Evolutionary conservation across 2,797 vertebrate genomes (phyloP).

Genomic region (Acipenser oxyrinchus): DNA sequence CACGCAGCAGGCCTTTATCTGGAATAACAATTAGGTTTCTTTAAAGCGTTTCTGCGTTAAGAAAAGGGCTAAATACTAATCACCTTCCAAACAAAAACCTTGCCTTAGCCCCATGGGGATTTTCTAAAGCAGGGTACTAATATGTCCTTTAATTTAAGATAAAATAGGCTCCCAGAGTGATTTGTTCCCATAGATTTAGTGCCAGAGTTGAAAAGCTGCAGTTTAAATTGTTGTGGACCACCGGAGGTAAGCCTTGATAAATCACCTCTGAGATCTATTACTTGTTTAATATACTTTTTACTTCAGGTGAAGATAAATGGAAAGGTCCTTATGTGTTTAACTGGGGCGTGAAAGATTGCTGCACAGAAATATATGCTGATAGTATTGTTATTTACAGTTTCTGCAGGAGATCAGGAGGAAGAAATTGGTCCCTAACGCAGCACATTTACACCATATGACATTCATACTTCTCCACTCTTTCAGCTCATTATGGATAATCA

Average conservation of each 20-base stretch:
- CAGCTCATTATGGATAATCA: conserved; percentile 20
- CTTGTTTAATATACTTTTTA: conserved; percentile 14
- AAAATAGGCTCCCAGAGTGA: conserved; percentile 36
- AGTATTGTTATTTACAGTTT: conserved; percentile 16
- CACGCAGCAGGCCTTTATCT: not conserved
- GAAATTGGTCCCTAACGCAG: conserved; percentile 7
- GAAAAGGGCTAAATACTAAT: not conserved
- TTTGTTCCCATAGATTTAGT: conserved; percentile 37
- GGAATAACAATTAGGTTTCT: not conserved
- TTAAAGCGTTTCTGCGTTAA: not conserved
- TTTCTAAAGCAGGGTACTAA: conserved; percentile 30
- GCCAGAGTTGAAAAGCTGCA: conserved; percentile 30
- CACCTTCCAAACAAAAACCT: conserved; percentile 14
- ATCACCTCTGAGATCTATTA: conserved; percentile 24
- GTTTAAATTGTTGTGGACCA: conserved; percentile 31
- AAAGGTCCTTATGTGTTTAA: conserved; percentile 3
- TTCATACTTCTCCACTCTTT: conserved; percentile 20
- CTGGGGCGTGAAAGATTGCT: accelerated
- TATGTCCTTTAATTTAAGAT: conserved; percentile 38
- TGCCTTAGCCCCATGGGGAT: not conserved
- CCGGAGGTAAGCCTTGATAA: conserved; percentile 26
- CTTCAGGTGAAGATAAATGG: conserved; percentile 19
- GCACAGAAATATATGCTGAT: conserved; percentile 1
- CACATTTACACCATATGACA: conserved; percentile 1
- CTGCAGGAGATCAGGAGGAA: conserved; percentile 12